Conservation (phyloP, 2,888 invertebrate species). For the Altica lythri region DNA sequence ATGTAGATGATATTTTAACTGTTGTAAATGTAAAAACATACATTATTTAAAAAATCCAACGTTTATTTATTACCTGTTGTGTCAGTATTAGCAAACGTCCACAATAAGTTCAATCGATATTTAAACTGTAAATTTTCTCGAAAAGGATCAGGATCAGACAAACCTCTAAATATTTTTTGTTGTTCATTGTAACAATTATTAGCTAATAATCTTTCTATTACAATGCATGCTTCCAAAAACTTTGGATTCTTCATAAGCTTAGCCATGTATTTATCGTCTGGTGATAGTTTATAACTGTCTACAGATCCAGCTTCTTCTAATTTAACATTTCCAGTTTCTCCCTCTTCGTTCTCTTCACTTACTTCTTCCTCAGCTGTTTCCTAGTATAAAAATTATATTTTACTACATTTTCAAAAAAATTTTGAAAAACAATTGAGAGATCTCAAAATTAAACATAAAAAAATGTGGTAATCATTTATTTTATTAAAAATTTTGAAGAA, state of each 20-base stretch:
- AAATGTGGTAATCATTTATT: too few species aligned
- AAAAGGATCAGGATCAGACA: conserved; percentile 64
- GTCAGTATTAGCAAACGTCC: conserved; percentile 65
- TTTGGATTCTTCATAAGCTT: conserved; percentile 50
- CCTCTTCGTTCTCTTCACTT: conserved; percentile 6
- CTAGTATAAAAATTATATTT: too few species aligned
- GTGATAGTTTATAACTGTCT: conserved; percentile 45
- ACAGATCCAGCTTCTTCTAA: conserved; percentile 38
- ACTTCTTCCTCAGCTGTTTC: too few species aligned
- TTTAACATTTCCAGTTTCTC: conserved; percentile 42
- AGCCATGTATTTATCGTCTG: conserved; percentile 51
- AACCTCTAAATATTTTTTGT: conserved; percentile 73
- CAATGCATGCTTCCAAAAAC: conserved; percentile 67
- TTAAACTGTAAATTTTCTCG: conserved; percentile 68
- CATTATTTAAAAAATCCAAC: too few species aligned
- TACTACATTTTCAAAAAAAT: too few species aligned
- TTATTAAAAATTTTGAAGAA: too few species aligned
- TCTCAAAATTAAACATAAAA: too few species aligned
- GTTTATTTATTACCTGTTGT: conserved; percentile 57
- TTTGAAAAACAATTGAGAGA: too few species aligned
- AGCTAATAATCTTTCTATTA: conserved; percentile 74
- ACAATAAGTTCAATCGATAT: conserved; percentile 69
- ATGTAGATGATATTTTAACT: too few species aligned
- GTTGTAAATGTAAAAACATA: too few species aligned
- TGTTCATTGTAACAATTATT: conserved; percentile 68